Percentiles rank a stretch among this genome's conserved stretches.
Evolutionary conservation across 1,140 invertebrate genomes (phyloP).

Genomic region (Dendrolimus punctatus): DNA sequence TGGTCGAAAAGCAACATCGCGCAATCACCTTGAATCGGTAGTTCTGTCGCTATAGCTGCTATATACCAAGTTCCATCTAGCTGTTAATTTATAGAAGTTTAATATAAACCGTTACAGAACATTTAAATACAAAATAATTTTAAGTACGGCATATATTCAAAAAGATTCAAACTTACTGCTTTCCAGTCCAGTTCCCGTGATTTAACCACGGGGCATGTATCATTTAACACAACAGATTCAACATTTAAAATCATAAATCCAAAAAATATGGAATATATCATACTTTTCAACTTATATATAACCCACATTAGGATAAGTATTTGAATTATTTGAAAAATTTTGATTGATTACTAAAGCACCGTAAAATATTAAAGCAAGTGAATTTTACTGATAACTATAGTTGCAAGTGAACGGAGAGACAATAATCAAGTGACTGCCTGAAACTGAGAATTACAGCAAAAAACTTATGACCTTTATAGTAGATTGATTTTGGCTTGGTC

Average conservation of each 20-base stretch:
- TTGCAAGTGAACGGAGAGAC: no score
- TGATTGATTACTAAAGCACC: no score
- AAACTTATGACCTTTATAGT: no score
- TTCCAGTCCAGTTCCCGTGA: conserved; percentile 38
- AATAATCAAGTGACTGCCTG: no score
- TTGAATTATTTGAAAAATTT: no score
- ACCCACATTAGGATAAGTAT: background rate
- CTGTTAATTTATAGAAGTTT: conserved; percentile 14
- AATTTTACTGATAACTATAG: no score
- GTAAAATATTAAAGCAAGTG: no score
- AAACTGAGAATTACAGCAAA: no score
- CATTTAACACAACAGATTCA: conserved; percentile 27
- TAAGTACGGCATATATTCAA: no score
- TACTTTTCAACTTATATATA: background rate
- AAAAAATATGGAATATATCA: conserved; percentile 17
- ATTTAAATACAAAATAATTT: background rate
- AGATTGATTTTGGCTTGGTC: no score
- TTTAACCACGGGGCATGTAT: conserved; percentile 27
- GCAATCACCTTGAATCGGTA: conserved; percentile 42
- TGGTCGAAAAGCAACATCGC: conserved; percentile 52
- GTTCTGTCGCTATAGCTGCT: conserved; percentile 38
- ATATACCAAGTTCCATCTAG: conserved; percentile 55
- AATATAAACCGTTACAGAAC: background rate
- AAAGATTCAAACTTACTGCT: conserved; percentile 20
- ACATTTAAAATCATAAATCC: conserved; percentile 21